phyloP scores from a whole-genome alignment of 1,140 invertebrate species.

The Marisa cornuarietis region DNA sequence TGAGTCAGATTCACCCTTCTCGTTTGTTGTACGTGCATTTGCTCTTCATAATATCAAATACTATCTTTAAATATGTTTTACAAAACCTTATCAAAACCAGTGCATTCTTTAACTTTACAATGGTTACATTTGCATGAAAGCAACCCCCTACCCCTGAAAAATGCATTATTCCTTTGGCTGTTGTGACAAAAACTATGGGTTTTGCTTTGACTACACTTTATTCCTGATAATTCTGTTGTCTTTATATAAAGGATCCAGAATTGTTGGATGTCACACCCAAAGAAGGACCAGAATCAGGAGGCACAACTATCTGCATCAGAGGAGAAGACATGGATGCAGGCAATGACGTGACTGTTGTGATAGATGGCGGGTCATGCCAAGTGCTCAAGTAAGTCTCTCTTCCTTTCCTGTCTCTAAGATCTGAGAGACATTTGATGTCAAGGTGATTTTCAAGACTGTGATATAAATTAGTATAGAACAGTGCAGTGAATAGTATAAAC shows the following conservation, averaged over 20 bases:
- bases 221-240: neutral
- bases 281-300: slow-evolving; percentile 91
- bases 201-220: neutral
- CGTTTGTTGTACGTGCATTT: slow-evolving; percentile 53
- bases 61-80: too few species aligned
- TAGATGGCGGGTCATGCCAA: slow-evolving; percentile 87
- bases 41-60: neutral
- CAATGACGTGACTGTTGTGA: slow-evolving; percentile 83
- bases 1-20: slow-evolving; percentile 46
- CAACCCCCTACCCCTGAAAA: too few species aligned
- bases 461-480: too few species aligned
- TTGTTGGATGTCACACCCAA: slow-evolving; percentile 76
- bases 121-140: too few species aligned
- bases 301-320: slow-evolving; percentile 88
- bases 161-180: too few species aligned
- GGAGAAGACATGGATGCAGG: slow-evolving; percentile 95
- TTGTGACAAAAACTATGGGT: too few species aligned
- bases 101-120: too few species aligned
- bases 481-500: too few species aligned
- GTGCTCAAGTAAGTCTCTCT: slow-evolving; percentile 48
- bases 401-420: neutral
- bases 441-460: too few species aligned
- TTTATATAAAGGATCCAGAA: slow-evolving; percentile 40
- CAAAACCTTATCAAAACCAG: too few species aligned
- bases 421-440: too few species aligned